Conservation (phyloP, 1,140 invertebrate genomes). For the Meloidogyne hapla region DNA sequence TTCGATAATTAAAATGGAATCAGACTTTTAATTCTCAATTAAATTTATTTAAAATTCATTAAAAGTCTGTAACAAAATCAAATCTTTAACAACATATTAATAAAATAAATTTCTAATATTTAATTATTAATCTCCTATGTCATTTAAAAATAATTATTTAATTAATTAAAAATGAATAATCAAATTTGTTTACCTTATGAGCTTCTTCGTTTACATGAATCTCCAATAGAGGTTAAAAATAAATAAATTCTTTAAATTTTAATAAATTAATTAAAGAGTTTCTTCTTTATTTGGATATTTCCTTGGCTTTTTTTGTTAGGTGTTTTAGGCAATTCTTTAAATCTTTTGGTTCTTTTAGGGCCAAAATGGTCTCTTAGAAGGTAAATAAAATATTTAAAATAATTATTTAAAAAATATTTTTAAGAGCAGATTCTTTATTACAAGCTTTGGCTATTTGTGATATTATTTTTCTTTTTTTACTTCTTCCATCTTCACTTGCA, state of each 20-base stretch:
- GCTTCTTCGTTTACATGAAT: constrained; percentile 36
- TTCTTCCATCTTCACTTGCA: constrained; percentile 50
- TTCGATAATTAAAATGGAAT: no score
- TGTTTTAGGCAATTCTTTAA: constrained; percentile 47
- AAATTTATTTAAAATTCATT: no score
- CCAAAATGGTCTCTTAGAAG: constrained; percentile 12
- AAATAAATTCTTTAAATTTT: neutral
- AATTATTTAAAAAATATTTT: constrained; percentile 17
- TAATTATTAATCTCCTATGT: no score
- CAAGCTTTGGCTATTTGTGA: constrained; percentile 52
- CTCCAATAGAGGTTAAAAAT: constrained; percentile 26
- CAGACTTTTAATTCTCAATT: no score
- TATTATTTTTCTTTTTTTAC: constrained; percentile 45
- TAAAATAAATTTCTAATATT: no score
- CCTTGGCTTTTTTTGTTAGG: constrained; percentile 47
- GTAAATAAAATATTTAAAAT: neutral
- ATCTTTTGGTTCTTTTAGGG: constrained; percentile 35
- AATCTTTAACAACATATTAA: no score
- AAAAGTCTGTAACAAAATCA: no score
- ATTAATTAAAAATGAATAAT: constrained; percentile 18
- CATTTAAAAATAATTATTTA: neutral
- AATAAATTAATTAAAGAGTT: constrained; percentile 17
- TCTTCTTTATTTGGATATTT: constrained; percentile 46
- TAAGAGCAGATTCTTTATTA: constrained; percentile 47
- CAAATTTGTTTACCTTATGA: constrained; percentile 34